Evolutionary conservation across 2,888 invertebrate genomes (phyloP), one percentile per base, ranked within the genome.

Genomic region (Lomographa bimaculata): DNA sequence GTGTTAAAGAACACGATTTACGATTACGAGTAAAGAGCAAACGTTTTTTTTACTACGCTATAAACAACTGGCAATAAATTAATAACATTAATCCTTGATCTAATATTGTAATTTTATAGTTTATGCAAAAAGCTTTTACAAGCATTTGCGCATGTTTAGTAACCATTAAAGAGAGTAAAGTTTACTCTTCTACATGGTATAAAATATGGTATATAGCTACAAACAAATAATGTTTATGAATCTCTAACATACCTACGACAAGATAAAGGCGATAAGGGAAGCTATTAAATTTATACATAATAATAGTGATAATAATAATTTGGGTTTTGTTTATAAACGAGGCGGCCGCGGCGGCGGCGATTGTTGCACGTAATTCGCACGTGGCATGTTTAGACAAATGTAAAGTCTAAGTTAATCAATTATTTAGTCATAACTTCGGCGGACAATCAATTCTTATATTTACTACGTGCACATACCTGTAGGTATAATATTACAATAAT

Each of bases 241-340:
- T 23, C 7, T 34, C 7, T 34, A 27, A 35, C 16, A 27, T 43
- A 36, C 19, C 12, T 39, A 44, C 25, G 14, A 32, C 30, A 7
- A 25, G 37, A 42, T 37, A 50, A 40, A 5, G 10, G 7, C 14
- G 46, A 46, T 46, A 46, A 42, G 34, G 32, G 28, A 46, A 19
- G 30, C 21, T 28, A 42, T 40, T 38, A 39, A 36, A 18, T 23
- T 24, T 27, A 27, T 30, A 17, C 19, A 42, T 41, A 47, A 29
- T 23, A 14, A 21, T 35, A 18, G n/a, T 28, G 40, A 39, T 48
- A 39, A 39, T 35, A 48, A 44, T 41, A 42, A 44, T 46, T 48
- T 46, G 30, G 34, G 17, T 23, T 45, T 38, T 46, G 37, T 41
- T 43, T 46, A 33, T 23, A 36, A 35, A 42, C 25, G 17, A 16